These are phyloP conservation scores for Entelurus aequoreus DNA, from an alignment of 2,113 vertebrate genomes.

Conservation along the genomic window DNA sequence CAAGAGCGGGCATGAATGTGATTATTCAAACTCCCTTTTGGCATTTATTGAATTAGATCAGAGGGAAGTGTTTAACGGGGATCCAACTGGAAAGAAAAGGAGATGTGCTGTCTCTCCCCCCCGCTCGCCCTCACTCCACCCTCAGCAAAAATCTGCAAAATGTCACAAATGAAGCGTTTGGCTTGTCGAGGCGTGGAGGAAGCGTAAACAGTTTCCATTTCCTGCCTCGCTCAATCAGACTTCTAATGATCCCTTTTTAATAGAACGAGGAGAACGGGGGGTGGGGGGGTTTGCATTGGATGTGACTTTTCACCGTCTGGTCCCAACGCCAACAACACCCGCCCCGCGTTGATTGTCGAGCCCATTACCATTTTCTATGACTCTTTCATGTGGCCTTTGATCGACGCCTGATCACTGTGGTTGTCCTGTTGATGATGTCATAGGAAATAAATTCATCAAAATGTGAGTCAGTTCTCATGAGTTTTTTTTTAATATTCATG, in stretches of 20 bases:
- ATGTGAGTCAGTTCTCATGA: too few species aligned
- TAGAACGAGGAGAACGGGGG: slow-evolving; percentile 6
- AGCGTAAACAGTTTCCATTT: slow-evolving; percentile 51
- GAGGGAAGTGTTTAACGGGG: slow-evolving; percentile 60
- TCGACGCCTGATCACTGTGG: too few species aligned
- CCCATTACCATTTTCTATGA: too few species aligned
- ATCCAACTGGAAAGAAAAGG: slow-evolving; percentile 44
- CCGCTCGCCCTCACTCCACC: slow-evolving; percentile 25
- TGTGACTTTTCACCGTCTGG: background rate
- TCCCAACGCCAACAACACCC: background rate
- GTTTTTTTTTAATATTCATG: too few species aligned
- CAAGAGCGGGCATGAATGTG: slow-evolving; percentile 54
- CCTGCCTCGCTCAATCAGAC: slow-evolving; percentile 40
- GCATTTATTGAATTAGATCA: slow-evolving; percentile 67
- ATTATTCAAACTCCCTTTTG: slow-evolving; percentile 61
- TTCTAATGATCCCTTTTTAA: slow-evolving; percentile 36
- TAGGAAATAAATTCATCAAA: too few species aligned
- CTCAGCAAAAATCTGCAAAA: slow-evolving; percentile 59
- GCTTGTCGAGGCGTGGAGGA: slow-evolving; percentile 28
- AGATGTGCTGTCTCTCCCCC: slow-evolving; percentile 43
- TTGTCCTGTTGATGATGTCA: too few species aligned
- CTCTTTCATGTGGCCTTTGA: too few species aligned
- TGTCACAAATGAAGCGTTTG: slow-evolving; percentile 40
- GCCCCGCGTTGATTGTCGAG: too few species aligned
- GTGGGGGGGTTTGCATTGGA: slow-evolving; percentile 20